Conservation (phyloP, 2,888 invertebrate species). For the Andrena bucephala region DNA sequence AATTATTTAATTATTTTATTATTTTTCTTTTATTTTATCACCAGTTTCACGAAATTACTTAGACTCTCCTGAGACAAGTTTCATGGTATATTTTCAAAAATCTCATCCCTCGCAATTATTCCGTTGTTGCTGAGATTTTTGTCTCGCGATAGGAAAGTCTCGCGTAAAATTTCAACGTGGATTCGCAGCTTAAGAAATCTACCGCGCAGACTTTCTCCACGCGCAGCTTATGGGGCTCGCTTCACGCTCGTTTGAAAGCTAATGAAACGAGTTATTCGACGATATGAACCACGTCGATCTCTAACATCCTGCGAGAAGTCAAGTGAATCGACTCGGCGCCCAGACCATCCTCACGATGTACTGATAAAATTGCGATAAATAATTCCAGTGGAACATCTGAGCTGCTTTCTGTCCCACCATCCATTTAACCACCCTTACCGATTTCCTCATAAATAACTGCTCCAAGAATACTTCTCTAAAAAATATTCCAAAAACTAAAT, state of each 20-base stretch:
- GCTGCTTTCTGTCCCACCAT: background rate
- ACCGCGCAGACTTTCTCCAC: background rate
- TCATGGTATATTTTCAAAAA: too few relatives aligned
- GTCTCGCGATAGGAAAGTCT: too few relatives aligned
- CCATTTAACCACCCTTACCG: too few relatives aligned
- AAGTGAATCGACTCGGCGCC: slow-evolving; percentile 5
- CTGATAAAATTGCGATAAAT: background rate
- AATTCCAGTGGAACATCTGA: background rate
- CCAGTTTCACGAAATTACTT: too few relatives aligned
- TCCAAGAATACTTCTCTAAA: background rate
- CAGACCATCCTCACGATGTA: background rate
- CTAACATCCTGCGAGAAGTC: slow-evolving; percentile 13
- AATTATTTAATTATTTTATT: too few relatives aligned
- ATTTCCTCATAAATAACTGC: background rate
- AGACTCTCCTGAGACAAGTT: too few relatives aligned
- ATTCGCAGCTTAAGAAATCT: background rate
- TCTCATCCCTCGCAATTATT: too few relatives aligned
- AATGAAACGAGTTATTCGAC: slow-evolving; percentile 39
- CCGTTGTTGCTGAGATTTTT: too few relatives aligned
- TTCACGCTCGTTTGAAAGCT: slow-evolving; percentile 34
- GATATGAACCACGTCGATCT: slow-evolving; percentile 26
- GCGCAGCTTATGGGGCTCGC: slow-evolving; percentile 5
- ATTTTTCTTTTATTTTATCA: too few relatives aligned
- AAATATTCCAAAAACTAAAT: background rate
- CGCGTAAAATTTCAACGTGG: background rate